Evolutionary conservation across 2,888 invertebrate genomes (phyloP), one percentile per base, ranked within the genome.

Genomic region (Exephanes ischioxanthus): DNA sequence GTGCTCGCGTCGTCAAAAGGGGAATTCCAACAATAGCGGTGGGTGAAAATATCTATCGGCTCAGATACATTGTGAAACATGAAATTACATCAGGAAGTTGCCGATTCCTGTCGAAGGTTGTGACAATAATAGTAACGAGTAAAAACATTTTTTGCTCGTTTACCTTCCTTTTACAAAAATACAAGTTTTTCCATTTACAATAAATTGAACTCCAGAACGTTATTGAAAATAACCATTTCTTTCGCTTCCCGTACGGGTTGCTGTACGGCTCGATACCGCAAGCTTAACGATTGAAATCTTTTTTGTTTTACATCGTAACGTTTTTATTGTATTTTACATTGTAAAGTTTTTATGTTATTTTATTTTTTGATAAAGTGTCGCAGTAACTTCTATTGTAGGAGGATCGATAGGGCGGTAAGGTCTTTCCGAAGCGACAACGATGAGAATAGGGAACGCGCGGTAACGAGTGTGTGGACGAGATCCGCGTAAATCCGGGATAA

Each of bases 401-500:
- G 11, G 22, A 22, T 76, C 76, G 71, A 76, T 76, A 37, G 71
- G 48, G 58, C 30, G 26, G 68, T 71, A 37, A 75, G 70, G 76
- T 84, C 48, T 30, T 71, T 84, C 11, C 41, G 37, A 19, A 37
- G 70, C 22, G 78, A 67, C 71, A 68, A 72, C 45, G 66, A 67
- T n/a, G 70, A 76, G 55, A 33, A 80, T 30, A 72, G 66, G 55
- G 63, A 70, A 67, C 41, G 16, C 30, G 19, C 37, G 73, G 51
- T 72, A 83, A 79, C 70, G 61, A 68, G 22, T 11, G 73, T 82
- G 79, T 66, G 67, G 41, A 70, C 48, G 72, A 70, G 71, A 82
- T 86, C 84, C 84, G 83, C 55, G 83, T 76, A 89, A 90, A 89
- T 89, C 88, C 89, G 41, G 86, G 87, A 87, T 90, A 90, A 90